Conservation (phyloP, 2,113 vertebrate genomes). For the Lagopus muta region DNA sequence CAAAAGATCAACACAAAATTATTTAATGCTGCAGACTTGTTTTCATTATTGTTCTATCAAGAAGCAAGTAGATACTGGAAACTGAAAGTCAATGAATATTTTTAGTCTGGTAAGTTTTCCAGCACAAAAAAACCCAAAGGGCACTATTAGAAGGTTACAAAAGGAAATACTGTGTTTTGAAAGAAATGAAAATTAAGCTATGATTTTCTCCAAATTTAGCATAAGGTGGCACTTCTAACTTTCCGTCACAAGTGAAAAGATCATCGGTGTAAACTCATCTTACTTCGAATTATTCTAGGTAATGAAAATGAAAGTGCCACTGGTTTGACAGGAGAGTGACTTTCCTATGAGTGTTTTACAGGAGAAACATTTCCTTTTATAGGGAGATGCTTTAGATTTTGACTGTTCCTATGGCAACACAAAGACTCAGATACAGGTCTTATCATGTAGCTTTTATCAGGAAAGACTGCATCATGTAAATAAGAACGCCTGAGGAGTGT, state of each 20-base stretch:
- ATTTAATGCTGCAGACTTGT: not conserved
- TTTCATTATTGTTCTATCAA: not conserved
- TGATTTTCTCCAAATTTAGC: not conserved
- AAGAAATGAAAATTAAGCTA: not conserved
- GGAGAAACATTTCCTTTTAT: not conserved
- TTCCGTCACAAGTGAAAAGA: not conserved
- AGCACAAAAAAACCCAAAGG: not conserved
- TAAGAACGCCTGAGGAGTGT: not conserved
- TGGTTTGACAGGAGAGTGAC: not conserved
- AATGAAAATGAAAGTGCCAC: not conserved
- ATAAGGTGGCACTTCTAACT: not conserved
- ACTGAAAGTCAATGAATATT: not conserved
- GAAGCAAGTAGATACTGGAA: not conserved
- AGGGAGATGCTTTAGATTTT: not conserved
- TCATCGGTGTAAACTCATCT: not conserved
- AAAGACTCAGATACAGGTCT: not conserved
- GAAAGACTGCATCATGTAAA: not conserved
- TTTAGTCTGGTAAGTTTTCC: not conserved
- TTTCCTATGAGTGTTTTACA: not conserved
- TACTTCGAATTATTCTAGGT: not conserved
- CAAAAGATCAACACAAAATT: not conserved
- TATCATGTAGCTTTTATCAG: not conserved
- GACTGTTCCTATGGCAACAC: conserved; percentile 1
- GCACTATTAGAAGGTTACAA: not conserved
- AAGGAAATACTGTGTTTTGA: not conserved